Percentiles rank a stretch among this genome's conserved stretches.
Conservation (phyloP, 2,113 vertebrate species). For the Dipodomys stephensi region DNA sequence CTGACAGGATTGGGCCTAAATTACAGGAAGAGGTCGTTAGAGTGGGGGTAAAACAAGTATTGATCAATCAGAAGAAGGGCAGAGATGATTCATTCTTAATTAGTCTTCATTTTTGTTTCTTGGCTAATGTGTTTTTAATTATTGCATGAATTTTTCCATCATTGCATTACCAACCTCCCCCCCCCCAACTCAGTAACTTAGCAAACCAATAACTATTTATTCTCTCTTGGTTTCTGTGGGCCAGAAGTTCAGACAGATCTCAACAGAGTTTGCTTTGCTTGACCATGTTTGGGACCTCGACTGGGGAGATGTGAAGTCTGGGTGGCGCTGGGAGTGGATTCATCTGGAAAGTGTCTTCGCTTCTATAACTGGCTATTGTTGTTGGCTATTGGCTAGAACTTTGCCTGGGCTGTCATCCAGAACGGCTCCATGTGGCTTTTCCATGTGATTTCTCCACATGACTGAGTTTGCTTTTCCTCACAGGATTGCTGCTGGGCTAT, state of each 20-base stretch:
- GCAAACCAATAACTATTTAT: background rate
- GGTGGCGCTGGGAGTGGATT: background rate
- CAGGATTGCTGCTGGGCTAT: background rate
- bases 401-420: background rate
- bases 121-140: conserved; percentile 44
- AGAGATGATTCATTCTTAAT: conserved; percentile 6
- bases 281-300: background rate
- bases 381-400: background rate
- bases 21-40: background rate
- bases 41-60: background rate
- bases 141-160: conserved; percentile 11
- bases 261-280: background rate
- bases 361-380: background rate
- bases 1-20: background rate
- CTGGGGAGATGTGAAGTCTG: background rate
- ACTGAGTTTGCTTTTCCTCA: conserved; percentile 1
- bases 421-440: background rate
- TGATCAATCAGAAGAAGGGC: background rate
- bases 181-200: background rate
- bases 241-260: conserved; percentile 33
- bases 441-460: background rate
- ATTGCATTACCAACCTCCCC: background rate
- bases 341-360: background rate
- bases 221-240: conserved; percentile 4
- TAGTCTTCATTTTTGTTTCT: conserved; percentile 57